A percentile compares a stretch with the other conserved stretches of the same genome.
These are phyloP conservation scores for Parasteatoda lunata DNA, from an alignment of 2,888 invertebrate genomes.

Conservation along the genomic window DNA sequence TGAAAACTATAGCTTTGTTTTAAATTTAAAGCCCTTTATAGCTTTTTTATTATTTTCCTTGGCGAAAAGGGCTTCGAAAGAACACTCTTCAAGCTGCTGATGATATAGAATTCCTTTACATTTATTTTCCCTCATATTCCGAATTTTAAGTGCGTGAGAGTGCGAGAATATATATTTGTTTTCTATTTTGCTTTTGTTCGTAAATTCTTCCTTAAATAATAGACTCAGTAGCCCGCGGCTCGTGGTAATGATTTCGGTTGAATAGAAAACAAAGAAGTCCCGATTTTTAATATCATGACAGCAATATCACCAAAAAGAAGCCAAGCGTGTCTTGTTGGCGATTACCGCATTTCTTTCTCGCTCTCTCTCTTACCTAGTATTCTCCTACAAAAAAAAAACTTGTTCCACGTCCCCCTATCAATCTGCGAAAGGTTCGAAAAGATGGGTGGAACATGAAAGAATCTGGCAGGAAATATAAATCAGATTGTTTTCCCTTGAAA, in stretches of 20 bases:
- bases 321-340: constrained; percentile 11
- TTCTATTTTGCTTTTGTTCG: neutral
- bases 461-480: constrained; percentile 65
- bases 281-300: constrained; percentile 1
- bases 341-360: constrained; percentile 39
- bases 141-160: too few species aligned
- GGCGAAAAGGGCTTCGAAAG: too few species aligned
- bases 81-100: too few species aligned
- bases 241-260: constrained; percentile 28
- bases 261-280: constrained; percentile 20
- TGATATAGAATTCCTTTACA: too few species aligned
- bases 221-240: constrained; percentile 6
- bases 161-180: too few species aligned
- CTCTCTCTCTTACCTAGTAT: constrained; percentile 24
- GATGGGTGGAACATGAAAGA: constrained; percentile 31
- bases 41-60: too few species aligned
- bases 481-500: constrained; percentile 3
- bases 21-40: too few species aligned
- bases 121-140: too few species aligned
- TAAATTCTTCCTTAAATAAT: neutral
- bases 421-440: constrained; percentile 11
- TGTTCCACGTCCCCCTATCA: constrained; percentile 32
- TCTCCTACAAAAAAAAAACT: neutral
- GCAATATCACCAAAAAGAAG: constrained; percentile 22
- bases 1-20: too few species aligned